Base-by-base conservation (phyloP, 2,888 invertebrate species). In the Masnerella sp. region DNA sequence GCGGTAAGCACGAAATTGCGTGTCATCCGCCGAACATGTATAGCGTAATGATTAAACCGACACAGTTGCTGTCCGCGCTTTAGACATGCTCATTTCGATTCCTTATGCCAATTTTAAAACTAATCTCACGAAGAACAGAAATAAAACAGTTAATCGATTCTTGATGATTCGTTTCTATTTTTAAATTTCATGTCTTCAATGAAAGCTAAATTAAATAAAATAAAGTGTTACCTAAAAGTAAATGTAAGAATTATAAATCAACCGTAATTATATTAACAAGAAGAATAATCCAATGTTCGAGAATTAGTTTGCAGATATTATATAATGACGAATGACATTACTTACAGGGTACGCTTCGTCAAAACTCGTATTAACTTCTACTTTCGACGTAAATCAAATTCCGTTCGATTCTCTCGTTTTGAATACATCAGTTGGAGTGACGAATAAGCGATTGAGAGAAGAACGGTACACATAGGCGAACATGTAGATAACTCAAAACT, bases 11-110 rank as follows among this genome's bases (percentile, higher is more conserved):
- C 59, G 32, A 64, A 30, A 47, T 68, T 58, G 64, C 62, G 62
- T 64, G 56, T 74, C 64, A 7, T 49, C 56, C 75, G 71, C 58
- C 65, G 61, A 64, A 47, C 11, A 68, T 59, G 61, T 64, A 74
- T 72, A 65, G 54, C 64, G 71, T 74, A 69, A 77, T 52, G 49
- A 72, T 45, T 65, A 64, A 67, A 70, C 34, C 74, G 67, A 70
- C 61, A 56, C 72, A 36, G 76, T 79, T 79, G 79, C 79, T 78
- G 80, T 79, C 79, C 77, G 79, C 75, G 79, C 78, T 78, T 67
- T 59, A 75, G 54, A 61, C 36, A 40, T n/a, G 30, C 64, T 62
- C 47, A 70, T 56, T 70, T 58, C 8, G 49, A 43, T 56, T 62
- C 34, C 30, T 65, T 22, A 15, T 9, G 11, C 30, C 38, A 32